Percentiles rank a stretch among this genome's conserved stretches.
These are phyloP conservation scores for Zophobas morio DNA, from an alignment of 1,140 invertebrate species.

Conservation along the genomic window DNA sequence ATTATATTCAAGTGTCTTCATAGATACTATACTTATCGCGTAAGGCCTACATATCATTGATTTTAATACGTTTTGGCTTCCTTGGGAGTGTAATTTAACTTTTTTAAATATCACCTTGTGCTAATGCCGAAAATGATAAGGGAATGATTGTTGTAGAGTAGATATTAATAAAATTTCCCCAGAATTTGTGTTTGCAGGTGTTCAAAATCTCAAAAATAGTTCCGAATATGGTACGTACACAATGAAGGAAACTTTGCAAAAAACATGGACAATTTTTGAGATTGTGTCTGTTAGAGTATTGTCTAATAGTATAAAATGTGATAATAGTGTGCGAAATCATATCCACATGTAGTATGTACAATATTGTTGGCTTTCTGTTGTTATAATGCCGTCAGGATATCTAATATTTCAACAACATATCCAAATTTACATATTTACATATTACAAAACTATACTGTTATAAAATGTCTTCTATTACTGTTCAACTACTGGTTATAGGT, in stretches of 20 bases:
- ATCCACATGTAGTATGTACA: conserved; percentile 33
- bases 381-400: conserved; percentile 13
- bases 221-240: background rate
- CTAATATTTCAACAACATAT: conserved; percentile 24
- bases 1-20: conserved; percentile 33
- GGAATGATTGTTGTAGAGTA: conserved; percentile 33
- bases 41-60: conserved; percentile 37
- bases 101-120: background rate
- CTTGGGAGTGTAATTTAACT: conserved; percentile 16
- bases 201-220: conserved; percentile 23
- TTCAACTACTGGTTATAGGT: conserved; percentile 14
- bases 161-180: conserved; percentile 7
- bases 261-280: conserved; percentile 13
- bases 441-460: conserved; percentile 9
- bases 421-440: conserved; percentile 3
- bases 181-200: conserved; percentile 24
- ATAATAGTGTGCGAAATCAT: conserved; percentile 37
- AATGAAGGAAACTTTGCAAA: background rate
- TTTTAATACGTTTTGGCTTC: conserved; percentile 27
- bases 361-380: conserved; percentile 38
- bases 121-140: background rate
- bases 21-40: conserved; percentile 17
- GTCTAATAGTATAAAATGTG: conserved; percentile 36
- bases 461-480: conserved; percentile 22
- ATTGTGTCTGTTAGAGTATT: conserved; percentile 26